phyloP scores from a whole-genome alignment of 2,888 invertebrate genomes.

The Sceliomorpha sp. region DNA sequence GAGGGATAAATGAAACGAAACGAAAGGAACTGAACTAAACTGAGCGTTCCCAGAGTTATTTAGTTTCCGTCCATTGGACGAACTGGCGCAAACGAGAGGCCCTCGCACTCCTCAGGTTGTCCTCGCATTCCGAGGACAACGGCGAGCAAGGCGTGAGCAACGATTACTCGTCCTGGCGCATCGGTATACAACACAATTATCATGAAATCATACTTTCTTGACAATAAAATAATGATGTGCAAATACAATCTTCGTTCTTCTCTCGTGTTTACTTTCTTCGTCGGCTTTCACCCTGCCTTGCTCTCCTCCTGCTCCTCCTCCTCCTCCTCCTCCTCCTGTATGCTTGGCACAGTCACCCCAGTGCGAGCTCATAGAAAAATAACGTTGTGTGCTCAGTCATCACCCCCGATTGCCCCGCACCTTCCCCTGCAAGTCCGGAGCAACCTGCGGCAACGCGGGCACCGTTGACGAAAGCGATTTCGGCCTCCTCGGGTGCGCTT shows the following conservation, averaged over 20 bases:
- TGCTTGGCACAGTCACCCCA: conserved; percentile 48
- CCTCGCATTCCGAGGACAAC: too few species aligned
- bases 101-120: too few species aligned
- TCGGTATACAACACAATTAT: conserved; percentile 12
- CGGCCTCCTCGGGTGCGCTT: conserved; percentile 52
- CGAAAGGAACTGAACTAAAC: too few species aligned
- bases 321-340: too few species aligned
- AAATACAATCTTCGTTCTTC: conserved; percentile 40
- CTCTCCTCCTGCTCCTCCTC: too few species aligned
- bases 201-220: conserved; percentile 18
- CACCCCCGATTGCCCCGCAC: conserved; percentile 50
- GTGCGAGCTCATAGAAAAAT: conserved; percentile 67
- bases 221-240: conserved; percentile 26
- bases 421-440: conserved; percentile 19
- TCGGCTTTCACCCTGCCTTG: conserved; percentile 42
- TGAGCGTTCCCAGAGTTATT: too few species aligned
- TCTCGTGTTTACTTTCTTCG: conserved; percentile 40
- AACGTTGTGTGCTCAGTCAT: conserved; percentile 70
- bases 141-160: too few species aligned
- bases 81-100: too few species aligned
- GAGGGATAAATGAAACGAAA: too few species aligned
- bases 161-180: too few species aligned
- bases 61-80: too few species aligned
- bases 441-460: conserved; percentile 45
- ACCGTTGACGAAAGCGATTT: conserved; percentile 32